phyloP scores from a whole-genome alignment of 2,888 invertebrate species.

The Lacanobia oleracea region DNA sequence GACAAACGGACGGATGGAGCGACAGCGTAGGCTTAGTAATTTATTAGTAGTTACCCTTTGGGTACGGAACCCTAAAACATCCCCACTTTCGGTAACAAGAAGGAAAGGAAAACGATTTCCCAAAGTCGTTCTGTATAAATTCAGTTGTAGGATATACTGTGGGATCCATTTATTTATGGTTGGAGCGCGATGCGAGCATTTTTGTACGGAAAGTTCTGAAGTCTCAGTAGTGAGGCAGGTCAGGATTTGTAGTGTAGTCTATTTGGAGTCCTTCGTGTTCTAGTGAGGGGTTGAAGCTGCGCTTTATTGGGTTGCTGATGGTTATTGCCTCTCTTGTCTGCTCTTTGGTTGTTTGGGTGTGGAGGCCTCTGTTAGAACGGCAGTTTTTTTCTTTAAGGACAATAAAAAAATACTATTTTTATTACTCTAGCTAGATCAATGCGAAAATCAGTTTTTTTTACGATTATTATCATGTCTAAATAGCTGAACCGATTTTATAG shows the following conservation, averaged over 20 bases:
- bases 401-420: too few species aligned
- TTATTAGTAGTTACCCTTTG: too few species aligned
- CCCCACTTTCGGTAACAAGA: conserved; percentile 60
- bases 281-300: conserved; percentile 42
- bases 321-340: too few species aligned
- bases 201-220: conserved; percentile 69
- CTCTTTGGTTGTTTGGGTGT: not conserved
- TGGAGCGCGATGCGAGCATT: conserved; percentile 69
- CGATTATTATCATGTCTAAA: too few species aligned
- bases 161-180: conserved; percentile 76
- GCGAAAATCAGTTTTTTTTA: too few species aligned
- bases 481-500: too few species aligned
- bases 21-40: too few species aligned
- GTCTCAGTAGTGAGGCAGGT: conserved; percentile 69
- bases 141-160: conserved; percentile 54
- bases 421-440: too few species aligned
- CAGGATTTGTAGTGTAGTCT: conserved; percentile 70
- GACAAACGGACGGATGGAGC: too few species aligned
- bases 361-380: not conserved
- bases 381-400: too few species aligned
- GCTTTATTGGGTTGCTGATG: not conserved
- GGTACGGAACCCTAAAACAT: conserved; percentile 29
- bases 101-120: conserved; percentile 66
- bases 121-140: conserved; percentile 71
- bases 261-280: conserved; percentile 54